These are phyloP conservation scores for Portevinia maculata DNA, from an alignment of 2,888 invertebrate species.

Conservation along the genomic window DNA sequence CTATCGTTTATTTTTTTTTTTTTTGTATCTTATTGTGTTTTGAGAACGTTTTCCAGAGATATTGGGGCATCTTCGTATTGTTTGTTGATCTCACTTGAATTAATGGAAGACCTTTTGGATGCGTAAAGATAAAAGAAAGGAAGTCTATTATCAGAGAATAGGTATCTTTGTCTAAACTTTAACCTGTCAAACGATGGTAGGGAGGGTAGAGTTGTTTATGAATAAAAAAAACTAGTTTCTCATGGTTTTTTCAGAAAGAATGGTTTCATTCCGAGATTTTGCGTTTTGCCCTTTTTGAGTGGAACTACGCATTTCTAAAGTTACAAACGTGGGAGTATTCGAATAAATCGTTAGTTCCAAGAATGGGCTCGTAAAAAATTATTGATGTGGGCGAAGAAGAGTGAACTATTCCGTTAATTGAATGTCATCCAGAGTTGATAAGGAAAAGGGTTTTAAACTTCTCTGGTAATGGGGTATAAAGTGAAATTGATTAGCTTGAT, in stretches of 20 bases:
- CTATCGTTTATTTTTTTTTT: no score
- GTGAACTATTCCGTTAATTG: conserved; percentile 16
- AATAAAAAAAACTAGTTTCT: conserved; percentile 54
- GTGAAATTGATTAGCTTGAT: conserved; percentile 52
- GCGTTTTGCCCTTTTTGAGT: background rate
- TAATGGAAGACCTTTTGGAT: conserved; percentile 13
- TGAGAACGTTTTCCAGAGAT: conserved; percentile 42
- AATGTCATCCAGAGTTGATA: conserved; percentile 14
- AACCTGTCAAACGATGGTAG: conserved; percentile 44
- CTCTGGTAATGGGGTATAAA: conserved; percentile 38
- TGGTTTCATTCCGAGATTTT: conserved; percentile 22
- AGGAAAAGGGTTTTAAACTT: conserved; percentile 32
- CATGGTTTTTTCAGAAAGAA: conserved; percentile 2
- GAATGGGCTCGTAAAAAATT: conserved; percentile 31
- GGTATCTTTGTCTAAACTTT: conserved; percentile 58
- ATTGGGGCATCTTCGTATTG: conserved; percentile 64
- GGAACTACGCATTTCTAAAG: conserved; percentile 15
- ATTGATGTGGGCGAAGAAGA: background rate
- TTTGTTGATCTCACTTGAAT: conserved; percentile 66
- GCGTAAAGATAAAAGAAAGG: conserved; percentile 52
- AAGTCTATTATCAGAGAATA: conserved; percentile 62
- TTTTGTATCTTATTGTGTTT: conserved; percentile 40
- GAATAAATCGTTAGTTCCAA: conserved; percentile 51
- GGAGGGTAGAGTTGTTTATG: conserved; percentile 14
- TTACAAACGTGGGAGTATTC: conserved; percentile 44